phyloP scores from a whole-genome alignment of 2,113 vertebrate genomes.

The Monarcha castaneiventris region DNA sequence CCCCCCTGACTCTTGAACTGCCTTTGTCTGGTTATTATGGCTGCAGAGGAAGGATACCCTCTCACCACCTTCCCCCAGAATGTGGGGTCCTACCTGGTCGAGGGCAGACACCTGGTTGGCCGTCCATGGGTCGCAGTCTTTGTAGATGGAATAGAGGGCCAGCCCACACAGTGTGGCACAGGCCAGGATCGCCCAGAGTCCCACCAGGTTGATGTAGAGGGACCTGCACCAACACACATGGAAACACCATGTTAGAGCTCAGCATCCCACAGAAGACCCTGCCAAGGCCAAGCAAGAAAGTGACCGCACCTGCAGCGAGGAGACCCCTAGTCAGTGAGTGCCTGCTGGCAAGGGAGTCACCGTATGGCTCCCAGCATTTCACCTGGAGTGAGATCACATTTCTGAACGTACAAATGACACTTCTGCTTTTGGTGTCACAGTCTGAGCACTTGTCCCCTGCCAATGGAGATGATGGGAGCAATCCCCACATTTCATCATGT shows the following conservation, averaged over 20 bases:
- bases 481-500: neutral
- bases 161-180: conserved; percentile 84
- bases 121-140: conserved; percentile 87
- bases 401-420: neutral
- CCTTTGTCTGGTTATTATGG: neutral
- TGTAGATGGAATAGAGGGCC: conserved; percentile 89
- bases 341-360: fast-evolving
- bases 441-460: neutral
- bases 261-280: neutral
- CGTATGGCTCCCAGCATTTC: neutral
- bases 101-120: conserved; percentile 78
- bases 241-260: neutral
- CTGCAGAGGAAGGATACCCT: neutral
- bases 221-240: conserved; percentile 70
- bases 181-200: conserved; percentile 83
- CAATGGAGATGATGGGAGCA: neutral
- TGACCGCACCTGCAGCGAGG: fast-evolving
- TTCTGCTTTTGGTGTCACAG: neutral
- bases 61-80: neutral
- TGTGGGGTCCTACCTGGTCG: conserved; percentile 81
- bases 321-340: neutral
- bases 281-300: neutral
- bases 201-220: conserved; percentile 88
- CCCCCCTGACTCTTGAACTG: neutral
- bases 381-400: fast-evolving